phyloP scores from a whole-genome alignment of 2,797 vertebrate genomes.

The Chaenodraco wilsoni region DNA sequence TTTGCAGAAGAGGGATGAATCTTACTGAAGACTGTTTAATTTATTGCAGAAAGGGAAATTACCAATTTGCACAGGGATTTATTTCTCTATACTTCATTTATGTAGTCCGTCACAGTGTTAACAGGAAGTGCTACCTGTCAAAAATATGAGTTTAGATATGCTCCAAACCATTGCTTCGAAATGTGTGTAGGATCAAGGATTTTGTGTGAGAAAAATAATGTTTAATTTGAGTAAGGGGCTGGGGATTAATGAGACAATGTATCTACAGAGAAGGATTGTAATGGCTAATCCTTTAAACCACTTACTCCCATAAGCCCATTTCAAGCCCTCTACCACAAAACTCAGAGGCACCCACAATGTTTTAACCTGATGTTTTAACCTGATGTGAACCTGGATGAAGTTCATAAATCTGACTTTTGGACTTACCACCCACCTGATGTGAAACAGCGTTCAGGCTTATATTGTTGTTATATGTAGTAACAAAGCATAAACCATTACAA shows the following conservation, averaged over 20 bases:
- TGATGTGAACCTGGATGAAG: slow-evolving; percentile 6
- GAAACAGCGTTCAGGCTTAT: background rate
- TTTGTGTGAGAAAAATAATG: slow-evolving; percentile 51
- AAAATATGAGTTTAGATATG: slow-evolving; percentile 9
- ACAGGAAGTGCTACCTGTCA: slow-evolving; percentile 4
- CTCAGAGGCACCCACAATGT: slow-evolving; percentile 6
- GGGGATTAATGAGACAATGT: slow-evolving; percentile 63
- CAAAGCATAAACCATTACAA: background rate
- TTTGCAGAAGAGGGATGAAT: slow-evolving; percentile 2
- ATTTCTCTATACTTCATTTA: background rate
- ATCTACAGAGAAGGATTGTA: slow-evolving; percentile 59
- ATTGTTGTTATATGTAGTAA: background rate
- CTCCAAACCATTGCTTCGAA: slow-evolving; percentile 9
- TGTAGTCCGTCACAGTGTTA: background rate
- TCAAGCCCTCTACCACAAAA: slow-evolving; percentile 25
- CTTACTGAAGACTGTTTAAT: slow-evolving; percentile 38
- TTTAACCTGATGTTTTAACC: slow-evolving; percentile 30
- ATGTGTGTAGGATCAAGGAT: slow-evolving; percentile 22
- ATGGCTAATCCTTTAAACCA: slow-evolving; percentile 73
- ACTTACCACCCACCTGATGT: background rate
- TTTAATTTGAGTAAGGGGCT: slow-evolving; percentile 48
- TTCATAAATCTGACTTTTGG: background rate
- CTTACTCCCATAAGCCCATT: slow-evolving; percentile 59
- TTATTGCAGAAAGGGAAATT: slow-evolving; percentile 21
- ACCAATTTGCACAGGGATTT: slow-evolving; percentile 6